Evolutionary conservation across 2,797 vertebrate genomes (phyloP).

Genomic region (Gymnopithys bicolor): DNA sequence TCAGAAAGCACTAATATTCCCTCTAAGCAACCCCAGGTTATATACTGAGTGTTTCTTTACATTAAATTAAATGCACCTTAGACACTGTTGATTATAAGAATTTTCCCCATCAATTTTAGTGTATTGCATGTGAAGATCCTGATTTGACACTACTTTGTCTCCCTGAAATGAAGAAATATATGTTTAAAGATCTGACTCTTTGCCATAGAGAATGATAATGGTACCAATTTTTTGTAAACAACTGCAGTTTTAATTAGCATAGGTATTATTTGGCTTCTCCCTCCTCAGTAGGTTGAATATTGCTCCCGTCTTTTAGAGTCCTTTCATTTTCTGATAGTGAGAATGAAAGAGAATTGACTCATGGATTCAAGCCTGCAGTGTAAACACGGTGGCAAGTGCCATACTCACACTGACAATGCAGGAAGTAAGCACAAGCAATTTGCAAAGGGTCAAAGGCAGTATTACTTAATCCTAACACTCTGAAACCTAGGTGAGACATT

Average conservation of each 20-base stretch:
- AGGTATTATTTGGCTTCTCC: background rate
- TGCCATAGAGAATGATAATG: background rate
- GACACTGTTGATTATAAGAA: background rate
- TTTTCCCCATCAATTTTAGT: background rate
- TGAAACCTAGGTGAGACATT: background rate
- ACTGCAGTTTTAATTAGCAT: background rate
- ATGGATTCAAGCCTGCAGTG: background rate
- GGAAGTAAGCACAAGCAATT: background rate
- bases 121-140: background rate
- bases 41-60: background rate
- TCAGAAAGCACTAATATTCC: background rate
- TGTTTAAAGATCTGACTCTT: background rate
- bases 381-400: background rate
- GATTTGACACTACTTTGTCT: background rate
- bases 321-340: background rate
- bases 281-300: background rate
- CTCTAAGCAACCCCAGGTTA: background rate
- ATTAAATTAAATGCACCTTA: background rate
- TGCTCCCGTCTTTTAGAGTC: background rate
- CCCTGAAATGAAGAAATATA: background rate
- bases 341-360: background rate
- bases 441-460: background rate
- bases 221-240: background rate
- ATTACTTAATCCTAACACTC: background rate
- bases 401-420: background rate